phyloP scores from a whole-genome alignment of 2,888 invertebrate genomes.

The Polyommatus icarus region DNA sequence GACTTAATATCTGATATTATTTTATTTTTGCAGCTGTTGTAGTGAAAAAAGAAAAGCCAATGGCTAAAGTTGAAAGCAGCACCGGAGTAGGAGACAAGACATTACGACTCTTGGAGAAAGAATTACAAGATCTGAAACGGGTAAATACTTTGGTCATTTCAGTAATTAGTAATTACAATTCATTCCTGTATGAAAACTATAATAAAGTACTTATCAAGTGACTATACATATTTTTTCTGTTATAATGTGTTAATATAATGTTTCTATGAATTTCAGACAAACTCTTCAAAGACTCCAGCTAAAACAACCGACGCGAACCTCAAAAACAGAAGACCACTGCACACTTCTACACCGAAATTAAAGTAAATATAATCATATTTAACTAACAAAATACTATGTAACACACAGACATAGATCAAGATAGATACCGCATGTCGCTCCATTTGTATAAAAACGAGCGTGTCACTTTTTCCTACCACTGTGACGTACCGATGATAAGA shows the following conservation, averaged over 20 bases:
- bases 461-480: no score
- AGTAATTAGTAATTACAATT: no score
- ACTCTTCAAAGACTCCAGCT: conserved; percentile 54
- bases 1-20: no score
- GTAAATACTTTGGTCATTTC: conserved; percentile 46
- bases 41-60: conserved; percentile 54
- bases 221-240: background rate
- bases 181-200: no score
- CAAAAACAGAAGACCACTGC: conserved; percentile 56
- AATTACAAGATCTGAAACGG: conserved; percentile 81
- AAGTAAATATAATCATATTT: conserved; percentile 47
- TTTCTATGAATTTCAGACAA: conserved; percentile 55
- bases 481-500: no score
- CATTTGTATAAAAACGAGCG: no score
- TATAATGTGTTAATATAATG: background rate
- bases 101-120: conserved; percentile 77
- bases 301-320: conserved; percentile 50
- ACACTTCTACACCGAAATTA: conserved; percentile 66
- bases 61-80: conserved; percentile 51
- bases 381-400: no score
- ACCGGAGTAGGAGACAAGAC: conserved; percentile 63
- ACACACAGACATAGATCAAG: no score
- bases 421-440: no score
- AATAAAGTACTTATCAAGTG: background rate
- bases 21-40: conserved; percentile 39